Percentiles rank a stretch among this genome's conserved stretches.
Evolutionary conservation across 2,113 vertebrate species (phyloP).

Genomic region (Lipophrys pholis): DNA sequence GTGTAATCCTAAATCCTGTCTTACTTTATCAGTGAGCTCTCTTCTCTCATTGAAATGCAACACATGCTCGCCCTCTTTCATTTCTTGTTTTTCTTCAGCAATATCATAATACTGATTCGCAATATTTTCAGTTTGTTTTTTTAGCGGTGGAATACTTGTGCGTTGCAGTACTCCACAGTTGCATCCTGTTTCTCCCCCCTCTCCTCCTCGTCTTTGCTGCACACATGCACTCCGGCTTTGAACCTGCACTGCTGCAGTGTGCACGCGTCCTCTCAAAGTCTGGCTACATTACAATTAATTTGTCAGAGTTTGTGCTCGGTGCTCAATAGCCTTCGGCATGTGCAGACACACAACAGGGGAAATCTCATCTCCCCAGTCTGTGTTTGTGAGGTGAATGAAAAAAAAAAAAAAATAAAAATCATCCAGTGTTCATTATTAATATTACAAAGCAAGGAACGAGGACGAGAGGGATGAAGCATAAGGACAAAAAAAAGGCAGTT

Average conservation of each 20-base stretch:
- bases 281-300: constrained; percentile 69
- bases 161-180: constrained; percentile 20
- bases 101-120: constrained; percentile 5
- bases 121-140: constrained; percentile 12
- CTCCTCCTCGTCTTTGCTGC: neutral
- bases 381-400: constrained; percentile 57
- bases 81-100: constrained; percentile 6
- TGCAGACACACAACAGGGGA: constrained; percentile 59
- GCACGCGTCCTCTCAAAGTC: constrained; percentile 33
- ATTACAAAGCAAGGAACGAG: constrained; percentile 34
- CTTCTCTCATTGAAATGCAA: neutral
- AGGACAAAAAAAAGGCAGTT: constrained; percentile 17
- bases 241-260: constrained; percentile 40
- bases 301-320: constrained; percentile 46
- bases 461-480: constrained; percentile 17
- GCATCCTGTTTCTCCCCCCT: neutral
- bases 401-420: constrained; percentile 56
- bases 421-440: constrained; percentile 59
- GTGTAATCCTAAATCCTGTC: constrained; percentile 27
- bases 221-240: constrained; percentile 33
- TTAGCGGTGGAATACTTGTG: constrained; percentile 27
- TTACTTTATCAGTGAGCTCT: constrained; percentile 5
- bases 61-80: neutral
- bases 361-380: constrained; percentile 53
- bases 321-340: constrained; percentile 49